A percentile compares a stretch with the other conserved stretches of the same genome.
Conservation (phyloP, 1,140 invertebrate species). For the Hylaeus volcanicus region DNA sequence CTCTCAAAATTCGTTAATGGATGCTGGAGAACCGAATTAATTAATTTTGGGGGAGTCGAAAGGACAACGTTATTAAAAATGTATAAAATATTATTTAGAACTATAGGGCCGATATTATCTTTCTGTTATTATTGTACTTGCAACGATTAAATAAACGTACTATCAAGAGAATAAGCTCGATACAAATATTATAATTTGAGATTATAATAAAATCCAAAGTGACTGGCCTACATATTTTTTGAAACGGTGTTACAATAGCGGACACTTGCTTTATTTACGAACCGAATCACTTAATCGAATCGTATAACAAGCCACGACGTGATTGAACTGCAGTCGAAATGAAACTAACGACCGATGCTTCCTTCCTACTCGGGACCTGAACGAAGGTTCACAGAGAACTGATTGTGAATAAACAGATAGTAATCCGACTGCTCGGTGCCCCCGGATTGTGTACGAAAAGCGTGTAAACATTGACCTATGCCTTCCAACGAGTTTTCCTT, state of each 20-base stretch:
- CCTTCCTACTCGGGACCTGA: background rate
- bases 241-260: no score
- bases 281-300: conserved; percentile 13
- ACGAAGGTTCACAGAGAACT: background rate
- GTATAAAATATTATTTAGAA: conserved; percentile 2
- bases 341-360: background rate
- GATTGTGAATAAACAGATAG: conserved; percentile 7
- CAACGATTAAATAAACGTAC: no score
- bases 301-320: background rate
- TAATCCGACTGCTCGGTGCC: background rate
- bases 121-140: no score
- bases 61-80: background rate
- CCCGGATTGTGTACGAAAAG: background rate
- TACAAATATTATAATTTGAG: no score
- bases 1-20: conserved; percentile 46
- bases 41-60: conserved; percentile 2
- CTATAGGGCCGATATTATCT: no score
- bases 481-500: background rate
- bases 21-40: conserved; percentile 24
- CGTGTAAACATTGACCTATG: background rate
- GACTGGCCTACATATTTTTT: no score
- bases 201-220: no score
- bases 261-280: no score
- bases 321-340: background rate
- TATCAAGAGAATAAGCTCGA: no score